Evolutionary conservation across 2,888 invertebrate species (phyloP).

Genomic region (Nyleta sp.): DNA sequence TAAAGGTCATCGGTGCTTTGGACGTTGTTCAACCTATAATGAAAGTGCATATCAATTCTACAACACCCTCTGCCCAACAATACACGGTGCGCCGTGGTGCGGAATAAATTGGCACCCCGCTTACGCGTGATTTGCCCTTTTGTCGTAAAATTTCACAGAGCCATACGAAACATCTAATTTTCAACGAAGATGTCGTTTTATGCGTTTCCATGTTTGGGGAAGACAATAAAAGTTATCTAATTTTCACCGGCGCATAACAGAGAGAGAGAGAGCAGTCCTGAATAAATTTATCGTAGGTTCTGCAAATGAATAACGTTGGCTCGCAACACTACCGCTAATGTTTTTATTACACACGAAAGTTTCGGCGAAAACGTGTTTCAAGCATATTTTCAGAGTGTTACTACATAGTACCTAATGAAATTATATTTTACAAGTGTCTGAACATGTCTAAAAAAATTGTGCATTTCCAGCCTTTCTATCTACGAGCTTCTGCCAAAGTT

Average conservation of each 20-base stretch:
- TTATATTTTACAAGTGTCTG: too few relatives aligned
- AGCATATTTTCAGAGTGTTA: too few relatives aligned
- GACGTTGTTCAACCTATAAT: constrained; percentile 26
- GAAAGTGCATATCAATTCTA: constrained; percentile 49
- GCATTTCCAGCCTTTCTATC: too few relatives aligned
- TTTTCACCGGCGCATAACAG: constrained; percentile 7
- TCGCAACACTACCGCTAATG: too few relatives aligned
- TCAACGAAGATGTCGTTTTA: constrained; percentile 26
- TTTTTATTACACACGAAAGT: too few relatives aligned
- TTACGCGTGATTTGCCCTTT: constrained; percentile 50
- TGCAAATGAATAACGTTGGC: too few relatives aligned
- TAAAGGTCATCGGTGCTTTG: constrained; percentile 31
- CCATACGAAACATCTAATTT: constrained; percentile 47
- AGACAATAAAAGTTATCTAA: constrained; percentile 28
- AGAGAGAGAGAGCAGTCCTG: too few relatives aligned
- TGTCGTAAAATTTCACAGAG: constrained; percentile 45
- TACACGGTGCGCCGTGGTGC: constrained; percentile 32
- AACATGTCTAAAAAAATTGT: too few relatives aligned
- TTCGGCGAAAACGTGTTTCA: too few relatives aligned
- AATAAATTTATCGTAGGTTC: too few relatives aligned
- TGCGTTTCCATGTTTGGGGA: constrained; percentile 8
- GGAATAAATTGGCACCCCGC: constrained; percentile 54
- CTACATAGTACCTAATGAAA: too few relatives aligned
- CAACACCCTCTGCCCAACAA: constrained; percentile 22
- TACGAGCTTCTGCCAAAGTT: too few relatives aligned